These are phyloP conservation scores for Ganaspis sp. DNA, from an alignment of 1,140 invertebrate genomes.

Conservation along the genomic window DNA sequence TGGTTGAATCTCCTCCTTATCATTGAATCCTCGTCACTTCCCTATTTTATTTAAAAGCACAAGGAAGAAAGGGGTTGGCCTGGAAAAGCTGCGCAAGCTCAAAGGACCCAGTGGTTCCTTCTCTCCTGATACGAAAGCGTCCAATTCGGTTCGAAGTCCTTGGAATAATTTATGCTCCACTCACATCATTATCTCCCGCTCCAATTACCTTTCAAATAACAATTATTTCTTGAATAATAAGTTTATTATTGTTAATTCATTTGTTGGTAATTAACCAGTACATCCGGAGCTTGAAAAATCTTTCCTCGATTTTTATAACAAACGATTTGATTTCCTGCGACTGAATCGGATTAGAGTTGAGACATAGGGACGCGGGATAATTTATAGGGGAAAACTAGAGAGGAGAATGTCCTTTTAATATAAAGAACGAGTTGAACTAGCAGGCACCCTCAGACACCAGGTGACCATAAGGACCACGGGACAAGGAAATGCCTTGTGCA, in stretches of 20 bases:
- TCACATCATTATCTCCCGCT: not conserved
- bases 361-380: not conserved
- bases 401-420: conserved; percentile 33
- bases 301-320: too few relatives aligned
- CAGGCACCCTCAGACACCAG: conserved; percentile 48
- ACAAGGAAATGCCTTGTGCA: conserved; percentile 41
- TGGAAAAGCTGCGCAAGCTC: not conserved
- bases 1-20: too few relatives aligned
- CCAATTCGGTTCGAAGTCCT: conserved; percentile 41
- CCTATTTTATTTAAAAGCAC: not conserved
- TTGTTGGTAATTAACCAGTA: not conserved
- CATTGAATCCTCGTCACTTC: too few relatives aligned
- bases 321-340: too few relatives aligned
- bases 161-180: conserved; percentile 26
- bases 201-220: not conserved
- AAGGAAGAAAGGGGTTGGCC: not conserved
- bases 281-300: not conserved
- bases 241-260: conserved; percentile 13
- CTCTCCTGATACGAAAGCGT: conserved; percentile 40
- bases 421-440: conserved; percentile 44
- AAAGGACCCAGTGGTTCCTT: conserved; percentile 21
- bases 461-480: conserved; percentile 45
- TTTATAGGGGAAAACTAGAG: not conserved
- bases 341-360: too few relatives aligned
- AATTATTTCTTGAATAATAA: not conserved